A percentile compares a stretch with the other conserved stretches of the same genome.
These are phyloP conservation scores for Anthonomus grandis DNA, from an alignment of 1,140 invertebrate species.

Conservation along the genomic window DNA sequence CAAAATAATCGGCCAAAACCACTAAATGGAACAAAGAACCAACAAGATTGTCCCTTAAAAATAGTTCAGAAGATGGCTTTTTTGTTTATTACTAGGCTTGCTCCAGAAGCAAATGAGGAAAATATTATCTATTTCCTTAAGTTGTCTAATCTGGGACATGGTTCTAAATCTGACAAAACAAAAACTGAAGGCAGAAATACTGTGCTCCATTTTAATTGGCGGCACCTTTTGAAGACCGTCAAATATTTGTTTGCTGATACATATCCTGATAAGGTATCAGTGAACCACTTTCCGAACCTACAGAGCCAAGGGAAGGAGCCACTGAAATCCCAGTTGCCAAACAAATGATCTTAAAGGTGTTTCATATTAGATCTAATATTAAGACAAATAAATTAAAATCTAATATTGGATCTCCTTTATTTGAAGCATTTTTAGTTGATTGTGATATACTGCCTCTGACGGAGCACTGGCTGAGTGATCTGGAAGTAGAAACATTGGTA, in stretches of 20 bases:
- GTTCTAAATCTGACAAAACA: not conserved
- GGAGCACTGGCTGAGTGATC: not conserved
- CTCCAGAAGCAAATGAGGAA: not conserved
- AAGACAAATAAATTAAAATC: not conserved
- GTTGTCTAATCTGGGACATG: not conserved
- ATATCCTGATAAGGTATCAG: not conserved
- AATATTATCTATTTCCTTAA: not conserved
- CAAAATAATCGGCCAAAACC: too few species aligned
- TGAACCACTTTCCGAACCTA: not conserved
- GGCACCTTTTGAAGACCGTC: not conserved
- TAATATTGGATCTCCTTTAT: too few species aligned
- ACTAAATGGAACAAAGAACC: not conserved
- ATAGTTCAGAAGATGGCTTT: not conserved
- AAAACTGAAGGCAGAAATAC: not conserved
- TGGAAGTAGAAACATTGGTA: not conserved
- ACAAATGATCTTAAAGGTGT: not conserved
- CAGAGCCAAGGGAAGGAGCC: not conserved
- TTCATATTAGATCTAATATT: not conserved
- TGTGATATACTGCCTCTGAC: not conserved
- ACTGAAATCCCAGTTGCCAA: not conserved
- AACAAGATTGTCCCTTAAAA: too few species aligned
- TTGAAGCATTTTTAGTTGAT: too few species aligned
- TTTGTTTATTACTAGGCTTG: not conserved
- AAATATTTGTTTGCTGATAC: too few species aligned
- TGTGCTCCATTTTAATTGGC: not conserved